These are phyloP conservation scores for Brachypodius melanocephalos DNA, from an alignment of 2,113 vertebrate species.

Conservation along the genomic window DNA sequence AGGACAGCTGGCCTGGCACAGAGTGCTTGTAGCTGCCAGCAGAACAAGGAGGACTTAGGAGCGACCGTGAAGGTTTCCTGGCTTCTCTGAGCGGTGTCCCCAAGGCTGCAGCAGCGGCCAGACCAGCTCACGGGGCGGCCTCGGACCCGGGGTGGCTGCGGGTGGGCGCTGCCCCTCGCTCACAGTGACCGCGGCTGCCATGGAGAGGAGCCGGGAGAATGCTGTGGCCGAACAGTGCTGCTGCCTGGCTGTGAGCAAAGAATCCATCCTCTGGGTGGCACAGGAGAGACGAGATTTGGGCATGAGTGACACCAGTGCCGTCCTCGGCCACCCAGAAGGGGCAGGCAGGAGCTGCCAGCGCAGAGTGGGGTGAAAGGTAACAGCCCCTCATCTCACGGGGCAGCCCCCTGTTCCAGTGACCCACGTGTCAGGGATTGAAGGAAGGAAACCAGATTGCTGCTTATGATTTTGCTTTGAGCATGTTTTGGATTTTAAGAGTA, in stretches of 20 bases:
- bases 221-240: background rate
- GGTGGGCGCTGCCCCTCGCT: background rate
- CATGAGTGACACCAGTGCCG: background rate
- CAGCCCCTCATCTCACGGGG: background rate
- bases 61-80: background rate
- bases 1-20: background rate
- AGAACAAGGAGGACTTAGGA: background rate
- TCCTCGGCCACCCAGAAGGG: background rate
- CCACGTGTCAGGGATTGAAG: background rate
- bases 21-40: background rate
- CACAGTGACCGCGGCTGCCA: fast-evolving
- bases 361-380: background rate
- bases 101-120: background rate
- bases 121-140: fast-evolving
- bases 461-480: slow-evolving; percentile 33
- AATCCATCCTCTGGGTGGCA: background rate
- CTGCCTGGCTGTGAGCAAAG: background rate
- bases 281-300: background rate
- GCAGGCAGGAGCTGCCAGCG: background rate
- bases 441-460: slow-evolving; percentile 51
- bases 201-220: background rate
- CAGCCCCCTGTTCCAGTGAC: background rate
- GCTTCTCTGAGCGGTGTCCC: background rate
- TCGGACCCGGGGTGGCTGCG: background rate
- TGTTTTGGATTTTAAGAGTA: slow-evolving; percentile 44